phyloP scores from a whole-genome alignment of 1,140 invertebrate genomes.

The Notospermus geniculatus region DNA sequence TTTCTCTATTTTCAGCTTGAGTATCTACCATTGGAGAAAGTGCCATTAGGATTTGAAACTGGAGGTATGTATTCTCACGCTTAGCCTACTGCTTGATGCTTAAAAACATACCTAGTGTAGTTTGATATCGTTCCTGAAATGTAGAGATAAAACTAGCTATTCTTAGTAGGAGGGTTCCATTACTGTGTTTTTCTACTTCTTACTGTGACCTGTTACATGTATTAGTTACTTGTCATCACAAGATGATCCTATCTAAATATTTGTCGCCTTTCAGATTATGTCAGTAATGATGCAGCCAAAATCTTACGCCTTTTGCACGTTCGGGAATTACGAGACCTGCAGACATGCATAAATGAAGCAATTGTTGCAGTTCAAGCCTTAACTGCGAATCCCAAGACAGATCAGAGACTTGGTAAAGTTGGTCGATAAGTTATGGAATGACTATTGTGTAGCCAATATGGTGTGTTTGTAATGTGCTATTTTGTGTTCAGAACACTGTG shows the following conservation, averaged over 20 bases:
- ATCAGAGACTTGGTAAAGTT: slow-evolving; percentile 90
- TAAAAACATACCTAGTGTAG: no score
- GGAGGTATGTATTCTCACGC: slow-evolving; percentile 57
- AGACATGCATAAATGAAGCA: slow-evolving; percentile 91
- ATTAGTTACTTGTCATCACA: no score
- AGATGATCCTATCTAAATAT: no score
- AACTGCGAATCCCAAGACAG: slow-evolving; percentile 96
- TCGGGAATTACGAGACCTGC: slow-evolving; percentile 83
- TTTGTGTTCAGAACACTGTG: no score
- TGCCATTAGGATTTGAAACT: slow-evolving; percentile 68
- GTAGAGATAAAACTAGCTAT: no score
- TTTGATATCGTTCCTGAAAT: no score
- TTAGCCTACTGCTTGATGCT: no score
- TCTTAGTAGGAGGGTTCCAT: no score
- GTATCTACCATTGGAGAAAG: slow-evolving; percentile 63
- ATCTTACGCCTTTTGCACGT: slow-evolving; percentile 86
- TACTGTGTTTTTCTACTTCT: no score
- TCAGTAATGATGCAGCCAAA: slow-evolving; percentile 73
- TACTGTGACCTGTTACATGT: no score
- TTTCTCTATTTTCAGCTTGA: slow-evolving; percentile 60
- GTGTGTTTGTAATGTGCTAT: not conserved
- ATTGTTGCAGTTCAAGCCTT: slow-evolving; percentile 88
- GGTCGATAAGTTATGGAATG: slow-evolving; percentile 60
- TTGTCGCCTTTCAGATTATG: slow-evolving; percentile 60
- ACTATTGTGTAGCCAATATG: not conserved